Percentiles rank a stretch among this genome's conserved stretches.
These are phyloP conservation scores for Horisme vitalbata DNA, from an alignment of 2,888 invertebrate genomes.

Conservation along the genomic window DNA sequence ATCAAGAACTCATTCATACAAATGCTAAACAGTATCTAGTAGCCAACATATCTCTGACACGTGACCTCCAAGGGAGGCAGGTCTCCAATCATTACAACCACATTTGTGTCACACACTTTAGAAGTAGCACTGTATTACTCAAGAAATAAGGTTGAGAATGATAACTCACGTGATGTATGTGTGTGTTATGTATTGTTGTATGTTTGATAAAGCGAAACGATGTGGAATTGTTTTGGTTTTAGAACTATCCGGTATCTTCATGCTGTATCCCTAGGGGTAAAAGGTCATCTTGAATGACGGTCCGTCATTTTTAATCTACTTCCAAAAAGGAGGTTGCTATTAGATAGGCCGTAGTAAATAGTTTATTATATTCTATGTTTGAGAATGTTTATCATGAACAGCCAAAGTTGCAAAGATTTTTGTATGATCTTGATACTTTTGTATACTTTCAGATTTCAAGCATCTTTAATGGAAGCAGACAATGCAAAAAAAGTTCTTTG, in stretches of 20 bases:
- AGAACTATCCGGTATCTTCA: conserved; percentile 20
- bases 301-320: too few species aligned
- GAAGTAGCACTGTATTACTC: conserved; percentile 4
- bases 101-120: conserved; percentile 14
- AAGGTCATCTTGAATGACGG: conserved; percentile 5
- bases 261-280: conserved; percentile 12
- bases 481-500: too few species aligned
- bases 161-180: conserved; percentile 19
- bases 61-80: conserved; percentile 58
- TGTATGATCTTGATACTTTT: too few species aligned
- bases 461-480: too few species aligned
- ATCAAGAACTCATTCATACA: conserved; percentile 51
- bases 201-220: conserved; percentile 52
- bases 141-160: conserved; percentile 26
- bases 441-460: too few species aligned
- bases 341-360: too few species aligned
- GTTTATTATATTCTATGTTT: too few species aligned
- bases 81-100: conserved; percentile 39
- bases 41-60: conserved; percentile 47
- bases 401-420: too few species aligned
- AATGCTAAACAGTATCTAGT: conserved; percentile 39
- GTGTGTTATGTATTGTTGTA: conserved; percentile 35
- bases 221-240: conserved; percentile 53
- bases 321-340: too few species aligned
- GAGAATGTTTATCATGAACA: too few species aligned